Evolutionary conservation across 2,113 vertebrate species (phyloP), one percentile per base, ranked within the genome.

Genomic region (Rynchops niger): DNA sequence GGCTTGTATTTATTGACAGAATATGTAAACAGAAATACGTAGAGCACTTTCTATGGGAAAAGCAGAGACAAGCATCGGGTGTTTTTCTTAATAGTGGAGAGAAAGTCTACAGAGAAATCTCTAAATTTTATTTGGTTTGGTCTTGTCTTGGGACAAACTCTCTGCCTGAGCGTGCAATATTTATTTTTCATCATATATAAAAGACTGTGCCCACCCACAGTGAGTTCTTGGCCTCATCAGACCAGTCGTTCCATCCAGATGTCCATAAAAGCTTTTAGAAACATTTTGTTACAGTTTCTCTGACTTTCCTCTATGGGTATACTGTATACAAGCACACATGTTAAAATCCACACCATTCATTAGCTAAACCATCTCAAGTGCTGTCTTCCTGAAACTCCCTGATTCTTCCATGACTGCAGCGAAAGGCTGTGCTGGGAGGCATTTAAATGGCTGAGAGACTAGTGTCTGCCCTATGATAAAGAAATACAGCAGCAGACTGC

Each of bases 281-380:
- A 70, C 23, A 50, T 90, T 93, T 82, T 88, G 63, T 94, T 76
- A 13, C 1, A 2, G 49, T 91, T 83, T 74, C 47, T 32, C 8
- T 93, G 55, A 47, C 38, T 18, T 87, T 83, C 61, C 22, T 82
- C 22, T 70, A 1, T 52, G 53, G 18, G 3, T 88, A 15, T 65
- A 16, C 26, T 61, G 11, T 82, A 80, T 71, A 66, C 43, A 76
- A 59, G 53, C 12, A 6, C 5, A 15, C 10, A 40, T 85, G 47
- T 90, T 59, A 52, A 92, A 95, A 56, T 15, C 13, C 27, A 45
- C 36, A 29, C 13, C 87, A 56, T 88, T 97, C 27, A 16, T 86
- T 85, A 95, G 20, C 21, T 42, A 76, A 91, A 86, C 32, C 53
- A 47, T 83, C 92, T 98, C 22, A 87, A 94, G 62, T 78, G 47